Base-by-base conservation (phyloP, 2,888 invertebrate species). In the Rhingia campestris region DNA sequence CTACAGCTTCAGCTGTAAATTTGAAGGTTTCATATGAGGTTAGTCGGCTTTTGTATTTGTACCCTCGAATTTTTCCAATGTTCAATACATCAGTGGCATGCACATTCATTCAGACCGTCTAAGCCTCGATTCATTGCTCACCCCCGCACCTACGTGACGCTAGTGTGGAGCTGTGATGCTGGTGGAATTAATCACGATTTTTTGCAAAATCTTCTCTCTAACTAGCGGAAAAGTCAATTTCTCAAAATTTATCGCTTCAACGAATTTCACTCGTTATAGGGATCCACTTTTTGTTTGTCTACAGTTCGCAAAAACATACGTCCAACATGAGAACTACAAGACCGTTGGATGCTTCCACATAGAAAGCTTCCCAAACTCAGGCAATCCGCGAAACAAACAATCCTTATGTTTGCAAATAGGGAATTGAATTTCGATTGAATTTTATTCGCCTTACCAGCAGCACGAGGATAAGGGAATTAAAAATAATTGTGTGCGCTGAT, bases 151-250 rank as follows among this genome's bases (percentile, higher is more conserved):
- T 4, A 5, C 32, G 14, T 53, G 49, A 10, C 61, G 43, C 10
- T n/a, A 53, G 6, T 33, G 59, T 32, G 14, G 22, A 4, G 75
- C 12, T 14, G 63, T n/a, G 45, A 59, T 76, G 53, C 43, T 73
- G 63, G 73, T 56, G 59, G 54, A 79, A 84, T 84, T 74, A 84
- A 84, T 84, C 84, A 84, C 79, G 84, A 85, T 61, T 85, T 73
- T 58, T 79, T 69, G 47, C 58, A 30, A 69, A 82, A 82, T 54
- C n/a, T 63, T 45, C 22, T 14, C 43, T 47, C 59, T 39, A 70
- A 73, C 69, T 43, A 80, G 61, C 53, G 72, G 43, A 75, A 72
- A 85, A 80, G 75, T 75, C 84, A 80, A 85, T 80, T 80, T 72
- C 61, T 80, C 72, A 72, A 80, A 85, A 81, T 85, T 81, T 75